Percentiles rank a stretch among this genome's conserved stretches.
These are phyloP conservation scores for Empis stercorea DNA, from an alignment of 2,888 invertebrate species.

Conservation along the genomic window DNA sequence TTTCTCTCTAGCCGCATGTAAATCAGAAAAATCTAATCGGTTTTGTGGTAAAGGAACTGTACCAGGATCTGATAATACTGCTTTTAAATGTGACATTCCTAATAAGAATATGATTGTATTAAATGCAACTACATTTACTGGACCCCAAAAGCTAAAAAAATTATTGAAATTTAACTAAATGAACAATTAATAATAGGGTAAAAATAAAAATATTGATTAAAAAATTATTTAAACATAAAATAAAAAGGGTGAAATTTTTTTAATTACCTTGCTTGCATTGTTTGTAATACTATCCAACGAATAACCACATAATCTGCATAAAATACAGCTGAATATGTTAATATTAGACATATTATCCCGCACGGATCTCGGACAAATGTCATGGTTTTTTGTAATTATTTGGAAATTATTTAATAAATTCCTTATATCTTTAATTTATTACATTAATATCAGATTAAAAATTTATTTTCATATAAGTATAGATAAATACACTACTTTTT, in stretches of 20 bases:
- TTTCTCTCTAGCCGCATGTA: conserved; percentile 46
- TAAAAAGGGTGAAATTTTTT: conserved; percentile 2
- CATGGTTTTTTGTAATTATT: conserved; percentile 38
- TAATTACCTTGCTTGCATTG: conserved; percentile 73
- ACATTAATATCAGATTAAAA: too few species aligned
- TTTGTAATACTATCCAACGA: conserved; percentile 67
- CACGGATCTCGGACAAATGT: conserved; percentile 67
- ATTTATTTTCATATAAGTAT: too few species aligned
- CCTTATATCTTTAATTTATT: too few species aligned
- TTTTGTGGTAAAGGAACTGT: conserved; percentile 64
- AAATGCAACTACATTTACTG: conserved; percentile 64
- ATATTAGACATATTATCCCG: conserved; percentile 65
- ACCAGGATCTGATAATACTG: conserved; percentile 82
- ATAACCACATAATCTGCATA: conserved; percentile 83
- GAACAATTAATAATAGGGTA: background rate
- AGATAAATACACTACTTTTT: too few species aligned
- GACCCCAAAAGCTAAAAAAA: conserved; percentile 78
- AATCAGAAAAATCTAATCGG: conserved; percentile 66
- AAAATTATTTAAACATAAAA: conserved; percentile 1
- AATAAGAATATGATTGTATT: conserved; percentile 65
- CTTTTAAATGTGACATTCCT: conserved; percentile 64
- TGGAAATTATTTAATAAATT: too few species aligned
- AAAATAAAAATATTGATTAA: background rate
- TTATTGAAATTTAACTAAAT: background rate
- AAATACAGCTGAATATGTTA: conserved; percentile 66